A percentile compares a stretch with the other conserved stretches of the same genome.
These are phyloP conservation scores for Willisornis vidua DNA, from an alignment of 2,113 vertebrate genomes.

Conservation along the genomic window DNA sequence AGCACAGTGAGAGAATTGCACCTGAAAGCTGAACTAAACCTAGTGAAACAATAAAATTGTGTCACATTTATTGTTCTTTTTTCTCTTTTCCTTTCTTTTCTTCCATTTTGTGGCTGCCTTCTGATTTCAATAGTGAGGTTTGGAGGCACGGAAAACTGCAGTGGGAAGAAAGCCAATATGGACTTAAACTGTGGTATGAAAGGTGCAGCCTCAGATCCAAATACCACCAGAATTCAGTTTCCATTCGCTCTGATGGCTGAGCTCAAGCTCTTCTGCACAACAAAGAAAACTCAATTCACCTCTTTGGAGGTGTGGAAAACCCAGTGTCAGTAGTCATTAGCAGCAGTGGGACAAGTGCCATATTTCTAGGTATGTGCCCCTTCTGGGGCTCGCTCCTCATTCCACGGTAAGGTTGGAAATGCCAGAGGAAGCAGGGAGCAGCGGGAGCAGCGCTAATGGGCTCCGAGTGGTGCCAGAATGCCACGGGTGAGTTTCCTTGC, in stretches of 20 bases:
- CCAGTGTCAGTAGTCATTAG: background rate
- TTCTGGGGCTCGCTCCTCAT: constrained; percentile 35
- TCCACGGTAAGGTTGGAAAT: background rate
- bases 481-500: constrained; percentile 6
- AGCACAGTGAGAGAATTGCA: background rate
- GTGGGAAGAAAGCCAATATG: background rate
- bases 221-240: background rate
- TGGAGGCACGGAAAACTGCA: background rate
- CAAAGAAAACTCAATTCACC: constrained; percentile 7
- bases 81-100: background rate
- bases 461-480: constrained; percentile 39
- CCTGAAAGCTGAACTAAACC: background rate
- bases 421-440: constrained; percentile 43
- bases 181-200: background rate
- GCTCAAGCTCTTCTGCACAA: background rate
- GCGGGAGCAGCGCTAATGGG: constrained; percentile 20
- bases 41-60: background rate
- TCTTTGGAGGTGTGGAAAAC: constrained; percentile 19
- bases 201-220: background rate
- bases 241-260: fast-evolving
- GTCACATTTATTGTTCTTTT: background rate
- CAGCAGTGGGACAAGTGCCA: background rate
- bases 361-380: background rate
- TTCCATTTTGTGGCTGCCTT: background rate
- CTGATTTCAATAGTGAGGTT: background rate